Evolutionary conservation across 2,113 vertebrate species (phyloP), one percentile per base, ranked within the genome.

Genomic region (Corythornis madagascariensis): DNA sequence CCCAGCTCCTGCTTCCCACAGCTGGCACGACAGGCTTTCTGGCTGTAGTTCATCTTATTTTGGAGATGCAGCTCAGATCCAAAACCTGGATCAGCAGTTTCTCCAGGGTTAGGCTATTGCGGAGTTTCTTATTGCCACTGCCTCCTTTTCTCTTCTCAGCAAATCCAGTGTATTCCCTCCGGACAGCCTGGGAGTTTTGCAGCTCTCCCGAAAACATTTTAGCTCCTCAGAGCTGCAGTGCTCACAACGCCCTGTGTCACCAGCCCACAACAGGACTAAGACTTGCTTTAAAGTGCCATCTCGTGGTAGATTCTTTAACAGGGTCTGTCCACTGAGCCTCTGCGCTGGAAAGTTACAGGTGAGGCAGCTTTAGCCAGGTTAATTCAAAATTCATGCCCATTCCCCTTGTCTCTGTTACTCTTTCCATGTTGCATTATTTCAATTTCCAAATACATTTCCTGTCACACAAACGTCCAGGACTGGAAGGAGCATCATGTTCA

Each of bases 231-330:
- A 45, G 35, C 40, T 45, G 76, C 48, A 45, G 29, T 7, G 43
- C 20, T 75, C 69, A 28, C 33, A 26, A 42, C 4, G 73, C 33
- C 33, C 40, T 31, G 55, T 20, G 65, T 16, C 66, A 50, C 45
- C 26, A 17, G 18, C 1, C 21, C 57, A 10, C 52, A 12, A 3
- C 4, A 48, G 57, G 53, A 64, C 13, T 33, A 57, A 78, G 69
- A 25, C 40, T 90, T 83, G 86, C 57, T 90, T 92, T 84, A 7
- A 95, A 93, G 93, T 95, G 95, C 93, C 95, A 95, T 29, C 92
- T 95, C 35, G 90, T 92, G 96, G 95, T 45, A 86, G 57, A 2
- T 20, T 78, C 65, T 75, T 57, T 43, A 40, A 66, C 12, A 4
- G 31, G 6, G 31, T 42, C 33, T 87, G 45, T 55, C 25, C 0